A percentile compares a stretch with the other conserved stretches of the same genome.
Evolutionary conservation across 2,888 invertebrate genomes (phyloP).

Genomic region (Diloba caeruleocephala): DNA sequence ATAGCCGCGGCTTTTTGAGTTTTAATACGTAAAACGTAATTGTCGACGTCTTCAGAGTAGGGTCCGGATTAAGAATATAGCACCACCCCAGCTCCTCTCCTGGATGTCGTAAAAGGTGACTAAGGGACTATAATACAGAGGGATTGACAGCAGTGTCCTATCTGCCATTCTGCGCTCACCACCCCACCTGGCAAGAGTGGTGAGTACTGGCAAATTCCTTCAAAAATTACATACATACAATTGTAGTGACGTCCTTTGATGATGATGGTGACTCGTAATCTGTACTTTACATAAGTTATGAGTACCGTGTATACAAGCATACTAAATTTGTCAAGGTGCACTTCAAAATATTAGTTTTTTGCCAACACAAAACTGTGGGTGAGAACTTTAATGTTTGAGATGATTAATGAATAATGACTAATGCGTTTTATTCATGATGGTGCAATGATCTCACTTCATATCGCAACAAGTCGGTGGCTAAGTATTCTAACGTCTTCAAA

Average conservation of each 20-base stretch:
- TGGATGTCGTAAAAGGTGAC: too few species aligned
- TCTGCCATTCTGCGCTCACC: too few species aligned
- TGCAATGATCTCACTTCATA: conserved; percentile 69
- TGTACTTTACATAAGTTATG: conserved; percentile 34
- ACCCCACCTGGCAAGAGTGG: too few species aligned
- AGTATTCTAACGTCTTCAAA: conserved; percentile 45
- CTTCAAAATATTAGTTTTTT: conserved; percentile 64
- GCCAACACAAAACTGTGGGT: conserved; percentile 61
- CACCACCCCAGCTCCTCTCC: too few species aligned
- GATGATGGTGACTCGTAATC: conserved; percentile 34
- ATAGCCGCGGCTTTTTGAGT: conserved; percentile 40
- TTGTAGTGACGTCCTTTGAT: too few species aligned
- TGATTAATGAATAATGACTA: conserved; percentile 68
- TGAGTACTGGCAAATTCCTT: too few species aligned
- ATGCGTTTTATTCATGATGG: conserved; percentile 66
- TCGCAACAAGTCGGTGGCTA: conserved; percentile 37
- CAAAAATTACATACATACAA: too few species aligned
- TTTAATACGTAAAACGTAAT: too few species aligned
- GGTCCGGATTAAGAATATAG: too few species aligned
- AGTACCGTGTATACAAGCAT: conserved; percentile 37
- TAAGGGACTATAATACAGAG: too few species aligned
- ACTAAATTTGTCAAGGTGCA: conserved; percentile 60
- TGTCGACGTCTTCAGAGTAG: too few species aligned
- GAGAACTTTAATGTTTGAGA: conserved; percentile 61
- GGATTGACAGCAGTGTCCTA: too few species aligned